phyloP scores from a whole-genome alignment of 1,140 invertebrate species.

The Agrypnia vestita region DNA sequence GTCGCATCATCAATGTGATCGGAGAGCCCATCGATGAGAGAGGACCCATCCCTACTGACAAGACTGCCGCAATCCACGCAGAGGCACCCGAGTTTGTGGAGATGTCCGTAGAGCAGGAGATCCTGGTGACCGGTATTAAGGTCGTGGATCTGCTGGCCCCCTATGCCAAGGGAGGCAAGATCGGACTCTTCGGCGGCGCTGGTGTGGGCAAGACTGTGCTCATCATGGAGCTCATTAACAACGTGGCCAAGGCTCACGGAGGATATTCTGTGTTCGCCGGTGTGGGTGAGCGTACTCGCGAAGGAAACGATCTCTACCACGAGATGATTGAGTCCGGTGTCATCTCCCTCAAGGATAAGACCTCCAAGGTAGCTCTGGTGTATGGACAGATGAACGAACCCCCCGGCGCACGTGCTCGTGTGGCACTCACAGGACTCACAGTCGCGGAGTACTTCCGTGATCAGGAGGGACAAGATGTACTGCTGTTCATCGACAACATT shows the following conservation, averaged over 20 bases:
- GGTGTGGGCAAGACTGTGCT: slow-evolving; percentile 99
- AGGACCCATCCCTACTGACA: slow-evolving; percentile 93
- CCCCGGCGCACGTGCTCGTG: slow-evolving; percentile 97
- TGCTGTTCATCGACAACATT: slow-evolving; percentile 99
- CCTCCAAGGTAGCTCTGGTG: slow-evolving; percentile 94
- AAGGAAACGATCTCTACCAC: slow-evolving; percentile 99
- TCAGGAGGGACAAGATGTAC: slow-evolving; percentile 98
- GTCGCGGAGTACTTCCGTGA: slow-evolving; percentile 99
- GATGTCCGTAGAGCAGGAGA: slow-evolving; percentile 98
- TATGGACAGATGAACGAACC: slow-evolving; percentile 99
- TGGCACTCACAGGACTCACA: slow-evolving; percentile 96
- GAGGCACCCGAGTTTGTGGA: slow-evolving; percentile 98
- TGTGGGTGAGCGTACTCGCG: slow-evolving; percentile 98
- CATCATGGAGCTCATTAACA: slow-evolving; percentile 99
- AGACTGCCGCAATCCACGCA: slow-evolving; percentile 92
- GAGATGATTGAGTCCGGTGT: slow-evolving; percentile 99
- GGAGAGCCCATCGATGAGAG: slow-evolving; percentile 98
- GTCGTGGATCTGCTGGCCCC: slow-evolving; percentile 98
- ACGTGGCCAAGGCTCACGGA: slow-evolving; percentile 99
- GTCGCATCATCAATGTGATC: slow-evolving; percentile 91
- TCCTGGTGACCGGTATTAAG: slow-evolving; percentile 98
- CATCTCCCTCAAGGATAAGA: slow-evolving; percentile 92
- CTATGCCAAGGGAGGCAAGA: slow-evolving; percentile 98
- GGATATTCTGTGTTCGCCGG: slow-evolving; percentile 99
- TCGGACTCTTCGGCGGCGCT: slow-evolving; percentile 98